Conservation (phyloP, 2,113 vertebrate genomes). For the Acanthisitta chloris region DNA sequence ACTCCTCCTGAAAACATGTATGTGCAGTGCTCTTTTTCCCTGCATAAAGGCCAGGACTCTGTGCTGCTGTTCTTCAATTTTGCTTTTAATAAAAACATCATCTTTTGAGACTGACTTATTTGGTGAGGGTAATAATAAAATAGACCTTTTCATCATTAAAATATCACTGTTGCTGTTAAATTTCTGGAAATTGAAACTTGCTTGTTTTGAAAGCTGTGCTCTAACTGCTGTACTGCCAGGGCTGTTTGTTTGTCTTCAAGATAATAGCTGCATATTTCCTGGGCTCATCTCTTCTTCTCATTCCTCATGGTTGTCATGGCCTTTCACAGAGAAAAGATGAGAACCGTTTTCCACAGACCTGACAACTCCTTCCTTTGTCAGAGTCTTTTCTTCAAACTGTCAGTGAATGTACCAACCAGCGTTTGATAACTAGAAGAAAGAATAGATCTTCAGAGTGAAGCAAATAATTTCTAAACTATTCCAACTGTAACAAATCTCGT, state of each 20-base stretch:
- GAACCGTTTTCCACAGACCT: neutral
- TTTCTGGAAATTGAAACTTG: neutral
- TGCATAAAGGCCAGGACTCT: neutral
- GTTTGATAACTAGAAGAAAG: neutral
- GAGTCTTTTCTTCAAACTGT: neutral
- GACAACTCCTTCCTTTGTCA: constrained; percentile 1
- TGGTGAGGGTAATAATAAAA: neutral
- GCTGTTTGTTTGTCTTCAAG: neutral
- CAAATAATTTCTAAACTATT: neutral
- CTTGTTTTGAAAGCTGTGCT: neutral
- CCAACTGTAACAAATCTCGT: neutral
- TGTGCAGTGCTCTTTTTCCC: neutral
- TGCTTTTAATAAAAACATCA: neutral
- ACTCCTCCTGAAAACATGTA: accelerated
- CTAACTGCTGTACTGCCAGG: neutral
- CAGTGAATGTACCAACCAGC: neutral
- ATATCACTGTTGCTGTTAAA: neutral
- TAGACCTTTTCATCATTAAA: neutral
- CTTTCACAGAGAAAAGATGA: neutral
- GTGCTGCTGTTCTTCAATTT: neutral
- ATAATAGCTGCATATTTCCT: neutral
- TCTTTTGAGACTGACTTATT: neutral
- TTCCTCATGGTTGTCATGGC: neutral
- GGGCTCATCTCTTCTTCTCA: neutral
- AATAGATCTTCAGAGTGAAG: neutral